Evolutionary conservation across 2,888 invertebrate genomes (phyloP), one percentile per base, ranked within the genome.

Genomic region (Lepidochrysops patricia): DNA sequence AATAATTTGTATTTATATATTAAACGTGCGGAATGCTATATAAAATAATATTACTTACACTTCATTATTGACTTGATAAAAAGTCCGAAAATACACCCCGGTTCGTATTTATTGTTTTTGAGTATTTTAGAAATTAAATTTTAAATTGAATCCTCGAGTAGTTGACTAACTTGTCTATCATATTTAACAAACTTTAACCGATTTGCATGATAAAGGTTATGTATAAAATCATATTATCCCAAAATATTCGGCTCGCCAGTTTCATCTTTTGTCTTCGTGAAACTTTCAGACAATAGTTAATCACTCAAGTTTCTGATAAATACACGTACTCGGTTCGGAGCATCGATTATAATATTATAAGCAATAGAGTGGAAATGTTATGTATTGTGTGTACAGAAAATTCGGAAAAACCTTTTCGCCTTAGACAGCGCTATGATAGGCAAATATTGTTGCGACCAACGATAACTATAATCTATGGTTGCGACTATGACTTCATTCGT

Each of bases 231-330:
- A 74, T 73, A 78, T 76, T 75, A 81, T 71, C 70, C 66, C 72
- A 70, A 81, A 80, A 79, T 80, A 81, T 80, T 76, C 75, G 78
- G 73, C 74, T 73, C 72, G 72, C 67, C 63, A 71, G 83, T 80
- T 75, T 64, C 61, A 60, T 58, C 77, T 75, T 76, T 79, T 80
- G 80, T 77, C 70, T 67, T 64, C 64, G 66, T 64, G 61, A 64
- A 63, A 71, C 72, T 62, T 66, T 70, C 73, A 68, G 72, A 75
- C 75, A 76, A 78, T 77, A 76, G 75, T 82, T 84, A 83, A 83
- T 83, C 81, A 82, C 81, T 76, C 76, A 82, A 83, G 81, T 82
- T 83, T 74, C 70, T 75, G 76, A 80, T 82, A 61, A 56, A 57
- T 57, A 57, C 57, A 58, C 61, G 54, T 60, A 50, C 58, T 50